Conservation (phyloP, 2,113 vertebrate species). For the Atrichornis clamosus region DNA sequence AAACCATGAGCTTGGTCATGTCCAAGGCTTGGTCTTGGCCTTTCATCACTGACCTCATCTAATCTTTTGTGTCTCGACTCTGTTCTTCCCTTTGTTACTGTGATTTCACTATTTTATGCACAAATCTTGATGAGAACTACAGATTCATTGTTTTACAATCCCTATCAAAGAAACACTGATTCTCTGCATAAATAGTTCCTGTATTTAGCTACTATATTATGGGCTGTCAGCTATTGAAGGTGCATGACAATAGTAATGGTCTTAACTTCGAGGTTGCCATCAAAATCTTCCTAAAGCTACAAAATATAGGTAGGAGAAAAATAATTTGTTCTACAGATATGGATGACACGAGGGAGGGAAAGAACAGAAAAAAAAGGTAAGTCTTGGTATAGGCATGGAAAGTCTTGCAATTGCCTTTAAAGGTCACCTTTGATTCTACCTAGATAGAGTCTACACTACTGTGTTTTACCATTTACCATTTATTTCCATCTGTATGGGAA, state of each 20-base stretch:
- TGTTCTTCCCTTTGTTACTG: background rate
- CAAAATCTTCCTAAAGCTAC: background rate
- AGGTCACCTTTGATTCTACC: background rate
- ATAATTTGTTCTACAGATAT: background rate
- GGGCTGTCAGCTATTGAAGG: background rate
- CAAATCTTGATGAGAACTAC: background rate
- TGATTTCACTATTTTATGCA: background rate
- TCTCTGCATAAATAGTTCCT: background rate
- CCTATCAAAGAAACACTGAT: background rate
- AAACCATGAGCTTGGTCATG: background rate
- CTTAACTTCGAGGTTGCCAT: background rate
- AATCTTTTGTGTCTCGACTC: background rate
- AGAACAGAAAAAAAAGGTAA: background rate
- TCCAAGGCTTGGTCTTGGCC: background rate
- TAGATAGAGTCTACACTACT: background rate
- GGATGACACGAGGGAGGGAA: background rate
- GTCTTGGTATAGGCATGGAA: background rate
- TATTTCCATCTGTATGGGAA: background rate
- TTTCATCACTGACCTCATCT: background rate
- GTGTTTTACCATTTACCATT: background rate
- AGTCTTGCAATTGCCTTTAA: background rate
- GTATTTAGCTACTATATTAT: background rate
- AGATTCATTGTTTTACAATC: background rate
- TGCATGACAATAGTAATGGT: background rate
- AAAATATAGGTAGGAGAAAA: background rate